Conservation (phyloP, 2,888 invertebrate species). For the Sipha maydis region DNA sequence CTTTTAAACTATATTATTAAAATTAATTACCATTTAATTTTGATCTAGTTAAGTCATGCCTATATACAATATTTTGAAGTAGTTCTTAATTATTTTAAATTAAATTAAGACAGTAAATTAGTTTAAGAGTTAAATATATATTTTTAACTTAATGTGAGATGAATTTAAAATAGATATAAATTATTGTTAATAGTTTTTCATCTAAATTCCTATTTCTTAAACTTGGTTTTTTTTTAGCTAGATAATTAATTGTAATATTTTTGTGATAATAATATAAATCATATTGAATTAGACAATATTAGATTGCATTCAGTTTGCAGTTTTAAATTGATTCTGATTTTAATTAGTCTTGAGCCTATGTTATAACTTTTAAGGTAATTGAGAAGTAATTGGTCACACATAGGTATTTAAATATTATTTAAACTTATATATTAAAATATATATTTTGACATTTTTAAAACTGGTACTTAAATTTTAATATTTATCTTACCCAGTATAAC, state of each 20-base stretch:
- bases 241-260: background rate
- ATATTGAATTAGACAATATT: background rate
- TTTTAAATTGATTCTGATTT: no score
- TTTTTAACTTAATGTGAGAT: background rate
- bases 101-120: background rate
- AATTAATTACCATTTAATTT: background rate
- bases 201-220: background rate
- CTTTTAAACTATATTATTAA: slow-evolving; percentile 7
- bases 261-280: background rate
- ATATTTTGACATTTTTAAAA: no score
- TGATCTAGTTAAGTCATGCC: background rate
- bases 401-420: no score
- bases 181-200: slow-evolving; percentile 5
- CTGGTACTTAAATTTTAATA: no score
- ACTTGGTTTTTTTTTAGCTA: background rate
- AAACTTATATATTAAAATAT: no score
- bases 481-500: no score
- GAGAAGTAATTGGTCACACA: background rate
- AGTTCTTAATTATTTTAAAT: background rate
- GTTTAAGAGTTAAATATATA: background rate
- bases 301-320: background rate
- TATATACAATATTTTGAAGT: background rate
- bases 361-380: background rate
- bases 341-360: no score
- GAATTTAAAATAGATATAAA: background rate